Evolutionary conservation across 2,888 invertebrate genomes (phyloP), one percentile per base, ranked within the genome.

Genomic region (Stomorhina lunata): DNA sequence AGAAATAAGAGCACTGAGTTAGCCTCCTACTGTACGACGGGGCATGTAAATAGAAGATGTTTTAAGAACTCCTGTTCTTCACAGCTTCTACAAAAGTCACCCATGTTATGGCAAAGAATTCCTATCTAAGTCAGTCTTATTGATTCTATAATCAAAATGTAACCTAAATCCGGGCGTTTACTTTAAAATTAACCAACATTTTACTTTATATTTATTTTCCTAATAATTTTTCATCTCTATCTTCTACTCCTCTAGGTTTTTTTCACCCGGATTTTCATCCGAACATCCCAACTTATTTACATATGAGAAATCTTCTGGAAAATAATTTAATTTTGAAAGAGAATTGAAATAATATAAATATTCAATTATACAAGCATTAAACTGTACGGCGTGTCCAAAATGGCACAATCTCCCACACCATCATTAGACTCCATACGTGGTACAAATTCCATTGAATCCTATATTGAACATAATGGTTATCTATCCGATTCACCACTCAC

Each of bases 361-460:
- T 55, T 40, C 68, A 61, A 68, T 63, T 48, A 63, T 55, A 68
- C 72, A 76, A 40, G 17, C n/a, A 53, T 61, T 68, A 48, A 73
- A 75, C n/a, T n/a, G n/a, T n/a, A n/a, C n/a, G n/a, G 66, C 75
- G 82, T 79, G 79, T 77, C 80, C 84, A 96, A 95, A 94, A 96
- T 97, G 97, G 97, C 96, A 94, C 96, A 97, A 93, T 91, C 91
- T 86, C 94, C 94, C 92, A 96, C 97, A 93, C 96, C 96, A 92
- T 97, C 97, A 92, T 93, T 97, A 93, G 97, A 97, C 93, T 97
- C 97, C 93, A 93, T 96, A 93, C 95, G 95, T 91, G 91, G 91
- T 55, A 96, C 96, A 92, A 96, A 96, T 93, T 96, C 96, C 91
- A 95, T 96, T 93, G 96, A 96, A 93, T 96, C 96, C 90, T 95